Evolutionary conservation across 2,888 invertebrate species (phyloP), one percentile per base, ranked within the genome.

Genomic region (Carcina quercana): DNA sequence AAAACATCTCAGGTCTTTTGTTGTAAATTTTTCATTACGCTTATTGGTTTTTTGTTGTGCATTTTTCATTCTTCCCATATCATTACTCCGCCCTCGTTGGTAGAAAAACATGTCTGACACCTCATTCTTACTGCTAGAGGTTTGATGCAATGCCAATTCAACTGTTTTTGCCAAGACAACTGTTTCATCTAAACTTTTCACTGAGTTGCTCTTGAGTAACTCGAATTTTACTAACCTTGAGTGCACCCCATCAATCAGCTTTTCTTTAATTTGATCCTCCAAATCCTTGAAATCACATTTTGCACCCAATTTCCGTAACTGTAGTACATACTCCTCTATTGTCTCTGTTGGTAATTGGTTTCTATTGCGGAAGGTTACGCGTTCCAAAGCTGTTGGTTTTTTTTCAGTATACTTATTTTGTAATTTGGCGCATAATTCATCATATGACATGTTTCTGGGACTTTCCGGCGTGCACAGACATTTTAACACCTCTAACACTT

Each of bases 201-300:
- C 13, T 1, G 29, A 22, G 21, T 17, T 30, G 14, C 13, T 28
- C 19, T 35, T 36, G 6, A 36, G 7, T 6, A 36, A 7, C 25
- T 39, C 37, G 25, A 35, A 39, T 22, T 33, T 38, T 7, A 37
- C 13, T 28, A 14, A 14, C 24, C 30, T 36, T 14, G 34, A 38
- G 3, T 5, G 2, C 0, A 40, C 40, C 2, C 43, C 43, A n/a
- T 41, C 39, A 7, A 40, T 37, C 1, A 40, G 22, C 22, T 40
- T 40, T 38, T 40, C 43, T 20, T 38, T 43, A 11, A 43, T 30
- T 35, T 40, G 43, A 6, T 40, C 43, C 5, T 43, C 38, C 3
- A 14, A 2, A 15, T 43, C 39, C 14, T 34, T 35, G 15, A 44
- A 41, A 7, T 36, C 13, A 12, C 39, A 44, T 11, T 34, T 41